Evolutionary conservation across 2,888 invertebrate species (phyloP).

Genomic region (Pollenia labialis): DNA sequence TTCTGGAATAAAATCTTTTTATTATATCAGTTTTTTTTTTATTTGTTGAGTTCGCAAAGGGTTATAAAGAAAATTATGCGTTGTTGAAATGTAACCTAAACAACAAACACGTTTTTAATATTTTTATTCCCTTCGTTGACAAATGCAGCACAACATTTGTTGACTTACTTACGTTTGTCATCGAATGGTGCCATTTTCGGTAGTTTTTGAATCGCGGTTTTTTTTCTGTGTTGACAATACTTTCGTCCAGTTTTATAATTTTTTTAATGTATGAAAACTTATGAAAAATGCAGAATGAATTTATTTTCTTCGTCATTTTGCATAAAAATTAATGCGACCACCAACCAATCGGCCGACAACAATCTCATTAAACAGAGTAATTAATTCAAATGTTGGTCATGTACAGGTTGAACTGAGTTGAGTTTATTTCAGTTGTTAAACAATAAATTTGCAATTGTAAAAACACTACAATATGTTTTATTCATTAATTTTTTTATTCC

Average conservation of each 20-base stretch:
- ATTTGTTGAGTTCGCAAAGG: too few species aligned
- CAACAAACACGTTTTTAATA: too few species aligned
- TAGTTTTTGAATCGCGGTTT: too few species aligned
- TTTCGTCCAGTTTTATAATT: neutral
- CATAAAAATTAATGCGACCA: slow-evolving; percentile 15
- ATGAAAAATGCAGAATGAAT: slow-evolving; percentile 1
- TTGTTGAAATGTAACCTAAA: too few species aligned
- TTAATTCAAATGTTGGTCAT: slow-evolving; percentile 46
- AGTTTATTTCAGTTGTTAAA: neutral
- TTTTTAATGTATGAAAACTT: neutral
- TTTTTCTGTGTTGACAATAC: neutral
- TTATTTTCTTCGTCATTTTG: neutral
- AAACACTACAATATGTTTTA: slow-evolving; percentile 31
- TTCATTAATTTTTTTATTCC: slow-evolving; percentile 27
- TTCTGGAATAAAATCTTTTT: too few species aligned
- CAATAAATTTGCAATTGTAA: slow-evolving; percentile 36
- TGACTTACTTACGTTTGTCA: too few species aligned
- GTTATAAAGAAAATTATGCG: too few species aligned
- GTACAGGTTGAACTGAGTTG: slow-evolving; percentile 21
- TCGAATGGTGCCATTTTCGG: too few species aligned
- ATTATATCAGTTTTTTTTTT: too few species aligned
- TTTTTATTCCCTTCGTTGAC: too few species aligned
- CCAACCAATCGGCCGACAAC: neutral
- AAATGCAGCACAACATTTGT: too few species aligned
- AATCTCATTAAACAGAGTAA: slow-evolving; percentile 30